A percentile compares a stretch with the other conserved stretches of the same genome.
Evolutionary conservation across 2,888 invertebrate genomes (phyloP).

Genomic region (Hydroisotoma schaefferi): DNA sequence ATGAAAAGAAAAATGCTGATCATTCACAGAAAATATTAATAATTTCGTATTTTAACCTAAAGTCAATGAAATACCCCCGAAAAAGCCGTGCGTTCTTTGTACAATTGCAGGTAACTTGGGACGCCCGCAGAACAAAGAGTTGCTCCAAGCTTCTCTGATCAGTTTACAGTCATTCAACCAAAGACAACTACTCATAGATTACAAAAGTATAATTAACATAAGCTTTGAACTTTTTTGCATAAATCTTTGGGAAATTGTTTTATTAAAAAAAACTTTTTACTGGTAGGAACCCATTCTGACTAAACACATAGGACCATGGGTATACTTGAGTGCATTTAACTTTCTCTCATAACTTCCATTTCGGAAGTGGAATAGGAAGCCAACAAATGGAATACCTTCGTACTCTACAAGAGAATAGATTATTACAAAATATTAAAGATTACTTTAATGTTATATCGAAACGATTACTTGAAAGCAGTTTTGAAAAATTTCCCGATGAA

Average conservation of each 20-base stretch:
- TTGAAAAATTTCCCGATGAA: too few species aligned
- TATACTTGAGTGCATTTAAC: conserved; percentile 9
- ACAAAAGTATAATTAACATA: too few species aligned
- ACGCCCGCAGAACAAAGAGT: conserved; percentile 27
- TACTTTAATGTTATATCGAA: too few species aligned
- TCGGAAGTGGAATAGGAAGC: conserved; percentile 24
- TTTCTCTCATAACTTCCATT: conserved; percentile 11
- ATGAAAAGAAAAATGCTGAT: background rate
- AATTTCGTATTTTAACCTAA: too few species aligned
- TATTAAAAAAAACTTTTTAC: conserved; percentile 11
- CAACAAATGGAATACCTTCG: conserved; percentile 29
- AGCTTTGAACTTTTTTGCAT: too few species aligned
- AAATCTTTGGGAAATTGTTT: background rate
- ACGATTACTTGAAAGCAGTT: too few species aligned
- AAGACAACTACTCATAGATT: conserved; percentile 20
- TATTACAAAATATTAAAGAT: too few species aligned
- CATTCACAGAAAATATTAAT: background rate
- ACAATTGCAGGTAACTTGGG: conserved; percentile 23
- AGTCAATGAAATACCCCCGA: conserved; percentile 15
- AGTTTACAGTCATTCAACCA: conserved; percentile 32
- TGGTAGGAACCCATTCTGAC: conserved; percentile 34
- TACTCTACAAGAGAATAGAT: too few species aligned
- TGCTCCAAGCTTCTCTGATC: conserved; percentile 30
- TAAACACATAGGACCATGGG: conserved; percentile 24
- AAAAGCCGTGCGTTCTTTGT: conserved; percentile 22